A percentile compares a stretch with the other conserved stretches of the same genome.
phyloP scores from a whole-genome alignment of 2,113 vertebrate genomes.

The Pristiophorus japonicus region DNA sequence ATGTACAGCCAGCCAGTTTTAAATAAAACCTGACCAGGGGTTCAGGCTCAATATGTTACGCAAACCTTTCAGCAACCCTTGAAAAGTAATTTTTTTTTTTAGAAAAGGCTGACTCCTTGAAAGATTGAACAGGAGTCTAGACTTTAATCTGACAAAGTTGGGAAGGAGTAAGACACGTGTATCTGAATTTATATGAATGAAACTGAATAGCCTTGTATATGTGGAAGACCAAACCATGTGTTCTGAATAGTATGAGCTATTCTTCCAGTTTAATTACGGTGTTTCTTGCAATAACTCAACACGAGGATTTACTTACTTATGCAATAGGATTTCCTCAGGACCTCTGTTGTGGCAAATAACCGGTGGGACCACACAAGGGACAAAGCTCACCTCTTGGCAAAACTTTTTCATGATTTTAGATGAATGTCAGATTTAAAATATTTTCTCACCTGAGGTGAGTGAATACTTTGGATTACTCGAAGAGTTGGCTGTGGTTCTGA shows the following conservation, averaged over 20 bases:
- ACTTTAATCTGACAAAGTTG: background rate
- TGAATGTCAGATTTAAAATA: background rate
- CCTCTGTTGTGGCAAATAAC: background rate
- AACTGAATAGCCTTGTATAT: background rate
- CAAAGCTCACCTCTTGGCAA: background rate
- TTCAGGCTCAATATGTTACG: background rate
- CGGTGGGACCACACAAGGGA: background rate
- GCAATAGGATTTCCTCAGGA: background rate
- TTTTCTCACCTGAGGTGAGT: background rate
- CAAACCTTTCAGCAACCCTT: background rate
- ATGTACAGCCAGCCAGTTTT: background rate
- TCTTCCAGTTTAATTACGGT: background rate
- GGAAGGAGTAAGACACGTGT: background rate
- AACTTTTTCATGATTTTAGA: background rate
- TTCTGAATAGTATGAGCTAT: background rate
- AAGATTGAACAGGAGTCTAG: background rate
- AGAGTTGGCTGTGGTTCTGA: background rate
- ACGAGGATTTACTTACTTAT: background rate
- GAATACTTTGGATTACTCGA: background rate
- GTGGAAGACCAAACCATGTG: background rate
- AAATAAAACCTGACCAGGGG: background rate
- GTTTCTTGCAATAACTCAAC: background rate
- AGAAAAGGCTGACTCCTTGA: background rate
- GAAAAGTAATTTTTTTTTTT: background rate
- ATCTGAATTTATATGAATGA: background rate